A percentile compares a stretch with the other conserved stretches of the same genome.
Evolutionary conservation across 1,140 invertebrate genomes (phyloP).

Genomic region (Macrostomum lignano): DNA sequence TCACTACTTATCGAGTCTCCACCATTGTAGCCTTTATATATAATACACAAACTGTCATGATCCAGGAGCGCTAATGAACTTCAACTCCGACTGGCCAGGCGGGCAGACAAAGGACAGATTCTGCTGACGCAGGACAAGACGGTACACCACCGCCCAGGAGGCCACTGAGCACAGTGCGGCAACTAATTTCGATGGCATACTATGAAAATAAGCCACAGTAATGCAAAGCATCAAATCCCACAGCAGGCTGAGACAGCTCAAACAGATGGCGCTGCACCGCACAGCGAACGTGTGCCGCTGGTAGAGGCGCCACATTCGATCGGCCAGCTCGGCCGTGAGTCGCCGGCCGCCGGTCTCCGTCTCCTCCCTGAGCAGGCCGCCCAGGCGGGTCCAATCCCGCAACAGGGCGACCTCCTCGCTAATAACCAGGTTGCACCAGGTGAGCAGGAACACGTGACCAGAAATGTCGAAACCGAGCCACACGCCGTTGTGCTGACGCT

Average conservation of each 20-base stretch:
- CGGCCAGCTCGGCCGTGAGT: conserved; percentile 12
- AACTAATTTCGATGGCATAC: conserved; percentile 68
- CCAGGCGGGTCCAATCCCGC: conserved; percentile 57
- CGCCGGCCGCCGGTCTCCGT: conserved; percentile 33
- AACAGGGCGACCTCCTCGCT: conserved; percentile 62
- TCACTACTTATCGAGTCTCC: too few relatives aligned
- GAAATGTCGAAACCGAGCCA: conserved; percentile 82
- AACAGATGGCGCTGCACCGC: conserved; percentile 36
- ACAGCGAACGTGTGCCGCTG: conserved; percentile 48
- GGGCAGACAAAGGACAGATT: too few relatives aligned
- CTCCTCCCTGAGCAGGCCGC: conserved; percentile 38
- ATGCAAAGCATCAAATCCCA: conserved; percentile 68
- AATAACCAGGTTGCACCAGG: conserved; percentile 60
- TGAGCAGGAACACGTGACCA: conserved; percentile 69
- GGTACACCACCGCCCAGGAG: too few relatives aligned
- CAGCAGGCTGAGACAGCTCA: conserved; percentile 47
- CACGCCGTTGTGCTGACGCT: conserved; percentile 13
- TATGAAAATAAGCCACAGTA: conserved; percentile 75
- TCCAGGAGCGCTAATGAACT: too few relatives aligned
- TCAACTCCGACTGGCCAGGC: too few relatives aligned
- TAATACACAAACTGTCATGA: too few relatives aligned
- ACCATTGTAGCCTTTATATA: too few relatives aligned
- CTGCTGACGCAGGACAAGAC: too few relatives aligned
- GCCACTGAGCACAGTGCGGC: conserved; percentile 52
- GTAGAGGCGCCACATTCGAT: conserved; percentile 11